Percentiles rank a stretch among this genome's conserved stretches.
Evolutionary conservation across 1,140 invertebrate species (phyloP).

Genomic region (Pseudoatta argentina): DNA sequence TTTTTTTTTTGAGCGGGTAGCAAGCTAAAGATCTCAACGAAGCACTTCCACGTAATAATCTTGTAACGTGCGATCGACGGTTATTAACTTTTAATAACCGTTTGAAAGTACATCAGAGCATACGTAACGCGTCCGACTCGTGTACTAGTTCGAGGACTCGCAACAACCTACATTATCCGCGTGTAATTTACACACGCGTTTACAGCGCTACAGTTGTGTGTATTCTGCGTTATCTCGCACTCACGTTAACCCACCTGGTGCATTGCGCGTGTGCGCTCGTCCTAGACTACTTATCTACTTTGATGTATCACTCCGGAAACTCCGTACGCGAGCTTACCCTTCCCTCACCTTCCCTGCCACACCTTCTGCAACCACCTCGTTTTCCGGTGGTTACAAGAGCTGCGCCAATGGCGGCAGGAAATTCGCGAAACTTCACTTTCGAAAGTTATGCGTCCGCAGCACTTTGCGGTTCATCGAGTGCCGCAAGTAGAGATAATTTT

Average conservation of each 20-base stretch:
- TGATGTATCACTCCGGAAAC: slow-evolving; percentile 74
- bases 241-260: slow-evolving; percentile 62
- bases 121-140: slow-evolving; percentile 24
- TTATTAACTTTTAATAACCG: slow-evolving; percentile 52
- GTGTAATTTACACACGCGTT: slow-evolving; percentile 47
- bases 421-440: slow-evolving; percentile 74
- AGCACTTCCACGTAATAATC: background rate
- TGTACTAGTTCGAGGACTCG: slow-evolving; percentile 50
- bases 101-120: slow-evolving; percentile 29
- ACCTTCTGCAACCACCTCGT: slow-evolving; percentile 44
- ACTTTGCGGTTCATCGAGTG: slow-evolving; percentile 74
- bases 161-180: slow-evolving; percentile 66
- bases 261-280: slow-evolving; percentile 41
- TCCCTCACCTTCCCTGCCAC: background rate
- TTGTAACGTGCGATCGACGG: slow-evolving; percentile 8
- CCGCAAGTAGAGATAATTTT: slow-evolving; percentile 70
- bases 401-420: slow-evolving; percentile 67
- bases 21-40: slow-evolving; percentile 4
- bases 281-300: slow-evolving; percentile 70
- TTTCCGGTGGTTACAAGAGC: slow-evolving; percentile 66
- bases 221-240: slow-evolving; percentile 67
- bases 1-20: background rate
- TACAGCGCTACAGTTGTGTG: slow-evolving; percentile 52
- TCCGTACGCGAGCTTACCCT: slow-evolving; percentile 59
- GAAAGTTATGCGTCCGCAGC: slow-evolving; percentile 69